phyloP scores from a whole-genome alignment of 1,140 invertebrate genomes.

The Magallana gigas region DNA sequence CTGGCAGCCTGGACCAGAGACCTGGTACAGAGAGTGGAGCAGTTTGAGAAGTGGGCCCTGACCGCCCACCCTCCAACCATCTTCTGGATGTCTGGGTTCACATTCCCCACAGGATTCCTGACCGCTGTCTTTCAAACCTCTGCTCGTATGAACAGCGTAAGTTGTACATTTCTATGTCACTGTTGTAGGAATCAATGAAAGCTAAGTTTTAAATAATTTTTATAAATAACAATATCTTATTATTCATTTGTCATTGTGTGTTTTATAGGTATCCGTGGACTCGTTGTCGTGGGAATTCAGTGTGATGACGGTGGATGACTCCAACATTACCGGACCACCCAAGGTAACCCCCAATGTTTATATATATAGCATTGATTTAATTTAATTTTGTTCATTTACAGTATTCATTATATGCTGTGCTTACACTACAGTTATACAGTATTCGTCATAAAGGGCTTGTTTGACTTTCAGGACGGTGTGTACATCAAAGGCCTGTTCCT shows the following conservation, averaged over 20 bases:
- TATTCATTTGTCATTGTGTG: not conserved
- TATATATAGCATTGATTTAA: not conserved
- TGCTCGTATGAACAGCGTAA: constrained; percentile 78
- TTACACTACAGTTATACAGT: no score
- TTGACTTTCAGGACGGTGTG: constrained; percentile 78
- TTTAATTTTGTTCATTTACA: no score
- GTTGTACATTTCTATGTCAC: not conserved
- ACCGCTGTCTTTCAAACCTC: constrained; percentile 79
- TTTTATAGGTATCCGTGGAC: constrained; percentile 78
- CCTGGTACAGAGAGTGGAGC: constrained; percentile 85
- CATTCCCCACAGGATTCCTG: constrained; percentile 79
- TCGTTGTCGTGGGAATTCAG: constrained; percentile 80
- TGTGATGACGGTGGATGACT: constrained; percentile 78
- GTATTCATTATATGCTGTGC: no score
- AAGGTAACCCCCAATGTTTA: constrained; percentile 63
- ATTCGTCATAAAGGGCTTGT: not conserved
- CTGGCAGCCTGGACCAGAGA: constrained; percentile 91
- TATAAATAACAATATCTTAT: no score
- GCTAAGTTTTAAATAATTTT: no score
- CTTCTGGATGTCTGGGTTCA: constrained; percentile 84
- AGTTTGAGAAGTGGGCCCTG: constrained; percentile 87
- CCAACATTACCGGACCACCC: constrained; percentile 77
- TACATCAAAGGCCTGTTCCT: constrained; percentile 79
- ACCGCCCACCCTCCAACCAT: constrained; percentile 87
- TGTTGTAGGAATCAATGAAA: no score